Evolutionary conservation across 1,140 invertebrate genomes (phyloP), one percentile per base, ranked within the genome.

Genomic region (Piezodorus guildinii): DNA sequence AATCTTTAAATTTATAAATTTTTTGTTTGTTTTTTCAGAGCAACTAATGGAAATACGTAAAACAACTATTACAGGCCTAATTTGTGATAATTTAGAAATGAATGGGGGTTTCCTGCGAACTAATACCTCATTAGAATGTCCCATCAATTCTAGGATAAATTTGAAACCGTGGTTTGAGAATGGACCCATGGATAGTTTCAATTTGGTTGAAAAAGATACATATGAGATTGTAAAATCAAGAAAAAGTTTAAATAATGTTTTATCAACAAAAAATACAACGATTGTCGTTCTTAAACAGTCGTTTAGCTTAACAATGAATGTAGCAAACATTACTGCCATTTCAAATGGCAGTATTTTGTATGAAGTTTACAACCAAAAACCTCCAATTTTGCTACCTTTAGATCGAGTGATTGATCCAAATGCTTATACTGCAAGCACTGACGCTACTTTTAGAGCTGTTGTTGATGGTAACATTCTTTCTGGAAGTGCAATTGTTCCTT

Each of bases 1-100:
- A 10, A 39, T 6, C 12, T 10, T 39, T 39, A 10, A 39, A 39
- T 39, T 39, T 6, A 4, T 3, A 5, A 8, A 12, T 39, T 39
- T 39, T 6, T 39, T 39, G 6, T 39, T 39, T 39, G 34, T 39
- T 39, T 76, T 10, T 86, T 85, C 83, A 49, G 43, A 30, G 34
- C 95, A 98, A 82, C 74, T 98, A 4, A 72, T 76, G 8, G 87
- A 95, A 72, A 85, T 98, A 23, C 82, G 90, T 30, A 92, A 91
- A 71, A 85, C 84, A 0, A 85, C 84, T 1, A 74, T 98, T 15
- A 87, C 92, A 23, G 23, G 21, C 12, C 19, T 56, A 0, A 79
- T 56, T 56, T 56, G 52, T 56, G 12, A 21, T 25, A 19, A 56
- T 56, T 21, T 23, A 1, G 23, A 56, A 56, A 39, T 39, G 34